Evolutionary conservation across 2,797 vertebrate species (phyloP), one percentile per base, ranked within the genome.

Genomic region (Fratercula arctica): DNA sequence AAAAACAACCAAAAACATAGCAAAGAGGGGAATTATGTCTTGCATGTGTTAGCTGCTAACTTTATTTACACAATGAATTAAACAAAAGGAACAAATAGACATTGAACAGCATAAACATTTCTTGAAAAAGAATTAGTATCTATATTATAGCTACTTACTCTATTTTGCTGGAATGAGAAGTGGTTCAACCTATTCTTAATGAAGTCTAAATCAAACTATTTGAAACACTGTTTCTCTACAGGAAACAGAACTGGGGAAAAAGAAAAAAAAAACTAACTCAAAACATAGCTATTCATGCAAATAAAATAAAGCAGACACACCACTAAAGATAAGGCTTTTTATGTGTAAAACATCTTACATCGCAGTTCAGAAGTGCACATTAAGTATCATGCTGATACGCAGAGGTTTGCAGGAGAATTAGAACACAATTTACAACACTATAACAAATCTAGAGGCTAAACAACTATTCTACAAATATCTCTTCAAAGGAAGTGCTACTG

Each of bases 11-110:
- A 68, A 4, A 37, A 92, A 61, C 16, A 48, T 11, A 69, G 18
- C 2, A 1, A 80, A 87, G 37, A 85, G 18, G 21, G 7, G 41
- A 85, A 59, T 69, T 81, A 29, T n/a, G 41, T 70, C 56, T 87
- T 93, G 57, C 31, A 29, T 78, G 56, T 75, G 33, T 39, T 77
- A 78, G 26, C 72, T 93, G 54, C 43, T 93, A 48, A 45, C 53
- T 87, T 82, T 72, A 59, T 95, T 95, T 96, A 85, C 23, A 59
- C 11, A 66, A 69, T 66, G 25, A 85, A 69, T 64, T 80, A 92
- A 93, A 83, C 51, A 74, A 39, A 78, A 87, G 29, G 33, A 94
- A 80, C 51, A 95, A 89, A 77, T 14, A 92, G 69, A 77, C 18
- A 45, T 13, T 51, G 46, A 83, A 63, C 4, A 41, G 6, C 28